Evolutionary conservation across 64 coral and sea anemone species (phyloP), one percentile per base, ranked within the genome.

Genomic region (Trachythela sp.): DNA sequence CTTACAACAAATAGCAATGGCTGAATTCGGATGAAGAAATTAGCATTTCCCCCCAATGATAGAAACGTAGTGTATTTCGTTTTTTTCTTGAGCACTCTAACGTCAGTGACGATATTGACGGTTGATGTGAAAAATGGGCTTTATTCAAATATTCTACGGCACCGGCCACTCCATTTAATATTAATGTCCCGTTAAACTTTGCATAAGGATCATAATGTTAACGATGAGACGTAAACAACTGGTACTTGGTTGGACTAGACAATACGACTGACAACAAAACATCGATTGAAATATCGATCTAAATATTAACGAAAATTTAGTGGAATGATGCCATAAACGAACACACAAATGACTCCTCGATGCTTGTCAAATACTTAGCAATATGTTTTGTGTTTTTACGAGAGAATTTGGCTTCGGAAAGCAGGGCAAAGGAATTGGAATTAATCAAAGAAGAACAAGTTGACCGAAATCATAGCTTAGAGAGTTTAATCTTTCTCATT

Each of bases 401-500:
- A n/a, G 20, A 64, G 56, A 64, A 8, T 22, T 20, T 27, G 8
- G 56, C 56, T 64, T 64, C 20, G 26, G 56, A 64, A 64, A 4
- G 42, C 42, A 45, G 42, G 42, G 42, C 56, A 27, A 27, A 64
- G 4, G 24, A 38, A 15, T 13, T 77, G 17, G 71, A 80, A 22
- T 39, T 37, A 80, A 37, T 30, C 13, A 36, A 80, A 80, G 75
- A 80, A 80, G 75, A 80, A 36, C 75, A 80, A 2, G 75, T 39
- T 35, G 75, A 80, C 13, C 75, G 75, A 34, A 80, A 80, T 80
- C 89, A 90, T 37, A 71, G 22, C 35, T 60, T 90, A 35, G 89
- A 90, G 8, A 90, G 83, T 26, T 48, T 85, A 38, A 90, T 36
- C 83, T 85, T 85, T 39, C 49, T 85, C 4, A 90, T 90, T 4